These are phyloP conservation scores for Aspidiotus rigidus DNA, from an alignment of 2,888 invertebrate species.

Conservation along the genomic window DNA sequence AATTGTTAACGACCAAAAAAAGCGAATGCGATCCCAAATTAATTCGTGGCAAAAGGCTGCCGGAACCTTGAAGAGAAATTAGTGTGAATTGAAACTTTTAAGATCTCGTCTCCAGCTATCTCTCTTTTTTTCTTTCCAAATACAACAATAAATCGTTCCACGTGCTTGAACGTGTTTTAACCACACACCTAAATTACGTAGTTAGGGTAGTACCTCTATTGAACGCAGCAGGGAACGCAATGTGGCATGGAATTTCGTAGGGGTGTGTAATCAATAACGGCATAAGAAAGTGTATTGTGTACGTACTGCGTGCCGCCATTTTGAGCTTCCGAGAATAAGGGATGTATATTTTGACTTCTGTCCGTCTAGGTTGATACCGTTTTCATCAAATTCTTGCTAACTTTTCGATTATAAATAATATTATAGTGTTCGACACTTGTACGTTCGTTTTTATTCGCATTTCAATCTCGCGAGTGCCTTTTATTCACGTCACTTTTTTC, in stretches of 20 bases:
- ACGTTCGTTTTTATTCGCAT: no score
- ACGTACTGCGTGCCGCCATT: not conserved
- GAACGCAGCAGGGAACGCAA: not conserved
- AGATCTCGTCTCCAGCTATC: no score
- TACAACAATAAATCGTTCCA: not conserved
- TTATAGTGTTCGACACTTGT: no score
- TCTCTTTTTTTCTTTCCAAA: not conserved
- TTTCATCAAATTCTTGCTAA: no score
- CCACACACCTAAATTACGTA: not conserved
- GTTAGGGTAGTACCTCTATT: not conserved
- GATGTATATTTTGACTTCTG: not conserved
- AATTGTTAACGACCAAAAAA: no score
- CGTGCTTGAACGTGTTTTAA: not conserved
- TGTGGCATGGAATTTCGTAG: not conserved
- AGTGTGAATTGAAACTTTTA: no score
- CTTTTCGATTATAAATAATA: no score
- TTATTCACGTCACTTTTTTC: no score
- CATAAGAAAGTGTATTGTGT: not conserved
- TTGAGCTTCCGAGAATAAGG: not conserved
- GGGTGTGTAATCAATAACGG: conserved; percentile 1
- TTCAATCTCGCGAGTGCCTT: no score
- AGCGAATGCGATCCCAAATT: no score
- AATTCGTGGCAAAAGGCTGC: no score
- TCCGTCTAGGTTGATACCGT: not conserved
- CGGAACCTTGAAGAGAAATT: no score